Conservation (phyloP, 2,113 vertebrate species). For the Leuciscus idus region DNA sequence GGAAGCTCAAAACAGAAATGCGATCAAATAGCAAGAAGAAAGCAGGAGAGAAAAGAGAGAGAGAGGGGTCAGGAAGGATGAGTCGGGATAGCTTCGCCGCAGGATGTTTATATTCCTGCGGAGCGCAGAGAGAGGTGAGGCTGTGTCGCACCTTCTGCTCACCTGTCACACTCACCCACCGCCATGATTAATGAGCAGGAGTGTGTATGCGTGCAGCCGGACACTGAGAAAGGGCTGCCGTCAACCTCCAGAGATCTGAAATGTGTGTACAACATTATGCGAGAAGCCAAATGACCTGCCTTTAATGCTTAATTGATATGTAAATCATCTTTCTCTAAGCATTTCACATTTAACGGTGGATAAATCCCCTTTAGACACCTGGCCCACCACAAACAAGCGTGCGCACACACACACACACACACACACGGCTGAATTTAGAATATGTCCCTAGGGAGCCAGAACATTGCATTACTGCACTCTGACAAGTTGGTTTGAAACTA, state of each 20-base stretch:
- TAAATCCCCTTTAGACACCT: conserved; percentile 13
- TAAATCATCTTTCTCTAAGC: conserved; percentile 29
- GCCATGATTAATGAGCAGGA: conserved; percentile 31
- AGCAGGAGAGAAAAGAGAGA: background rate
- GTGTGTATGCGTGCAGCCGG: background rate
- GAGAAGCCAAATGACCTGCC: background rate
- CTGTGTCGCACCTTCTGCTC: conserved; percentile 43
- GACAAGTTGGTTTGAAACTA: conserved; percentile 42
- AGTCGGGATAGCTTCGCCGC: background rate
- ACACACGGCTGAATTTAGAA: conserved; percentile 27
- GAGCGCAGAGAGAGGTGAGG: conserved; percentile 25
- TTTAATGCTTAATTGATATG: conserved; percentile 38
- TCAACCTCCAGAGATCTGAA: conserved; percentile 14
- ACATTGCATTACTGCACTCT: conserved; percentile 25
- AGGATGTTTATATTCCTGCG: conserved; percentile 36
- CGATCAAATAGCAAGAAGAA: background rate
- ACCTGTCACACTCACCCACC: conserved; percentile 34
- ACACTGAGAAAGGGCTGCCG: background rate
- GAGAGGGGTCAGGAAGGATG: conserved; percentile 1
- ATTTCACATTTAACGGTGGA: background rate
- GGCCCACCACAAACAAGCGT: conserved; percentile 12
- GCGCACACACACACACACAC: background rate
- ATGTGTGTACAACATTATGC: conserved; percentile 1
- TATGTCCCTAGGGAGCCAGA: background rate
- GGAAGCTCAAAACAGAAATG: conserved; percentile 2